Base-by-base conservation (phyloP, 2,797 vertebrate genomes). In the Manis javanica region DNA sequence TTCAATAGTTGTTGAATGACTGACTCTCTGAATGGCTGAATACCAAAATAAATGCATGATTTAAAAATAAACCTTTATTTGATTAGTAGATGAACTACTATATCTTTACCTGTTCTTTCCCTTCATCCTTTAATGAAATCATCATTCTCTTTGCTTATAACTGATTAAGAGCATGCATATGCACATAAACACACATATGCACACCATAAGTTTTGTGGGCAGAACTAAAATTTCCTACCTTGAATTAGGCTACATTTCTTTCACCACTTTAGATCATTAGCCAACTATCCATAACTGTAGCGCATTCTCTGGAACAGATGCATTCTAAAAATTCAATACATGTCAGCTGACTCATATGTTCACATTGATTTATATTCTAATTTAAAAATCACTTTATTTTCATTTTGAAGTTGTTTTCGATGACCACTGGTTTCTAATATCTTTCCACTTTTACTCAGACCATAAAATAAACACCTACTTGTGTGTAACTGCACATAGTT, bases 271-370 rank as follows among this genome's bases (percentile, higher is more conserved):
- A 87, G 46, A 39, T 88, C 31, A 87, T 88, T 96, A 91, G 78
- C 71, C 89, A 94, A 85, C 66, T 88, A 92, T 94, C 78, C 39
- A 72, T 75, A 85, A 72, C n/a, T 59, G 71, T 16, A 94, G 34
- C 63, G 78, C 16, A 34, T 3, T 78, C 63, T 49, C 55, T 71
- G 71, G 26, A 89, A 94, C 78, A 94, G 89, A 92, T 72, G 78
- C 55, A 61, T 51, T 78, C 63, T 72, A 94, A 88, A 96, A 94
- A 89, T 88, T 94, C 49, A 53, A 0, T 94, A 89, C 89, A 42
- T 89, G 66, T 92, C 78, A 81, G 23, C 81, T 94, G 79, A 92
- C 46, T 78, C 85, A 84, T 53, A 74, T 57, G 19, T 91, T 81
- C 72, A 68, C 42, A 74, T 75, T 81, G 66, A 81, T 81, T 85